A percentile compares a stretch with the other conserved stretches of the same genome.
These are phyloP conservation scores for Hirtodrosophila trivittata DNA, from an alignment of 2,888 invertebrate genomes.

Conservation along the genomic window DNA sequence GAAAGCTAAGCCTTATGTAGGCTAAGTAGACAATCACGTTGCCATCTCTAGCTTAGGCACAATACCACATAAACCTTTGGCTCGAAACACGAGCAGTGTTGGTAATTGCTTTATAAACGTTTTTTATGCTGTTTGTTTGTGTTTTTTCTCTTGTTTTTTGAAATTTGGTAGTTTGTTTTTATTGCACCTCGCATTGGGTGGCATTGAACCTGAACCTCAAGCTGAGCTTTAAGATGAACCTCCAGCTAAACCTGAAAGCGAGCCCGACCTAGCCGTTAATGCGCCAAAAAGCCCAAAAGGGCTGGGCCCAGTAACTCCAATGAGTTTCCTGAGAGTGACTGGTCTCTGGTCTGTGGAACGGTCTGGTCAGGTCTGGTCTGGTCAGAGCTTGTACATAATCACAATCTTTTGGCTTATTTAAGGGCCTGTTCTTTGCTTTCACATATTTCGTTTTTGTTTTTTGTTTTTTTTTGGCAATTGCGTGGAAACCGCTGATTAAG, in stretches of 20 bases:
- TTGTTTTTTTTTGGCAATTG: slow-evolving; percentile 57
- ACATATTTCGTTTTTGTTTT: slow-evolving; percentile 58
- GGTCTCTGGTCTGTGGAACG: slow-evolving; percentile 8
- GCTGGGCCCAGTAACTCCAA: slow-evolving; percentile 12
- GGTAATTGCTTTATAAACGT: slow-evolving; percentile 74
- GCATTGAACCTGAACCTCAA: slow-evolving; percentile 60
- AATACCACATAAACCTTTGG: slow-evolving; percentile 30
- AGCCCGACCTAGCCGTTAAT: slow-evolving; percentile 61
- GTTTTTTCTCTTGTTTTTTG: slow-evolving; percentile 25
- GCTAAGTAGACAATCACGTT: no score
- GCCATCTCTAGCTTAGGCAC: slow-evolving; percentile 40
- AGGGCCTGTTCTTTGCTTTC: slow-evolving; percentile 71
- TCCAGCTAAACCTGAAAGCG: slow-evolving; percentile 8
- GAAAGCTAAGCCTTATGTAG: no score
- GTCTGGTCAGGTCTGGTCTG: slow-evolving; percentile 13
- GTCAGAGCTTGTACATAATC: slow-evolving; percentile 29
- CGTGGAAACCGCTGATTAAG: slow-evolving; percentile 73
- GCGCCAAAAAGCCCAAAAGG: slow-evolving; percentile 68
- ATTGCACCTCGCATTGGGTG: slow-evolving; percentile 67
- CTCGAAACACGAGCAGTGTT: slow-evolving; percentile 67
- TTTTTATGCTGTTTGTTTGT: slow-evolving; percentile 36
- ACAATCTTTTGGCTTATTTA: slow-evolving; percentile 57
- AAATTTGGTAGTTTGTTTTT: slow-evolving; percentile 72
- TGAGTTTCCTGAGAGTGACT: not conserved
- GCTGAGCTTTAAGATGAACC: not conserved